These are phyloP conservation scores for Telmatherina bonti DNA, from an alignment of 2,797 vertebrate genomes.

Conservation along the genomic window DNA sequence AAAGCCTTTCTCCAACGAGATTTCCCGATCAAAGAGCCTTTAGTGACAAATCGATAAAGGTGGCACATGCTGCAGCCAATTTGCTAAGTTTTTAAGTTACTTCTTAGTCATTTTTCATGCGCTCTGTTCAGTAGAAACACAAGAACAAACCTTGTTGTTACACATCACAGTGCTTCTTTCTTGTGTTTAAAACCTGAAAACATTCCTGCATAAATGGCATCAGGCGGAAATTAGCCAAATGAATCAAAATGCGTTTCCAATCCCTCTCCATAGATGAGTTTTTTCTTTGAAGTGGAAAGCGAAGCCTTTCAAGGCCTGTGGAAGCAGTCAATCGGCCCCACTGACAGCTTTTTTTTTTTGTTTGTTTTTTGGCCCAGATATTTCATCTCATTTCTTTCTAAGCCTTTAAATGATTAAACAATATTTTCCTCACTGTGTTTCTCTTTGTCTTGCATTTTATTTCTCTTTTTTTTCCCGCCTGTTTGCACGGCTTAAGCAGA, in stretches of 20 bases:
- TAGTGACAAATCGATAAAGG: conserved; percentile 31
- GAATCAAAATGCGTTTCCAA: conserved; percentile 62
- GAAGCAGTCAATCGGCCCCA: conserved; percentile 53
- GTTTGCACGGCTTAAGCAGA: conserved; percentile 38
- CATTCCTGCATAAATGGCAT: conserved; percentile 27
- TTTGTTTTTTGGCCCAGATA: conserved; percentile 80
- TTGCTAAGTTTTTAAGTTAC: conserved; percentile 26
- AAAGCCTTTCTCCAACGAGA: conserved; percentile 3
- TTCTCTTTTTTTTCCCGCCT: conserved; percentile 23
- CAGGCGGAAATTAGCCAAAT: conserved; percentile 62
- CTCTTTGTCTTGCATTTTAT: conserved; percentile 26
- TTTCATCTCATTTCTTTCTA: conserved; percentile 66
- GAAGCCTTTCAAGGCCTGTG: conserved; percentile 58
- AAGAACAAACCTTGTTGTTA: conserved; percentile 12
- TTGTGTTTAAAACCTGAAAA: conserved; percentile 28
- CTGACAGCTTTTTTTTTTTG: conserved; percentile 66
- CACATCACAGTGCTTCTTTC: conserved; percentile 12
- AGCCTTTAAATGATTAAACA: conserved; percentile 70
- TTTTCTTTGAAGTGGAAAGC: conserved; percentile 73
- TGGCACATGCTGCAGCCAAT: background rate
- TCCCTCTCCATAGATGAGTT: conserved; percentile 51
- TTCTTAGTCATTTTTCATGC: conserved; percentile 25
- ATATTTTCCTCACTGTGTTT: conserved; percentile 33
- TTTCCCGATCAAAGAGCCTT: background rate
- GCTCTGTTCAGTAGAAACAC: conserved; percentile 15